Base-by-base conservation (phyloP, 2,113 vertebrate genomes). In the Microcebus tavaratra region DNA sequence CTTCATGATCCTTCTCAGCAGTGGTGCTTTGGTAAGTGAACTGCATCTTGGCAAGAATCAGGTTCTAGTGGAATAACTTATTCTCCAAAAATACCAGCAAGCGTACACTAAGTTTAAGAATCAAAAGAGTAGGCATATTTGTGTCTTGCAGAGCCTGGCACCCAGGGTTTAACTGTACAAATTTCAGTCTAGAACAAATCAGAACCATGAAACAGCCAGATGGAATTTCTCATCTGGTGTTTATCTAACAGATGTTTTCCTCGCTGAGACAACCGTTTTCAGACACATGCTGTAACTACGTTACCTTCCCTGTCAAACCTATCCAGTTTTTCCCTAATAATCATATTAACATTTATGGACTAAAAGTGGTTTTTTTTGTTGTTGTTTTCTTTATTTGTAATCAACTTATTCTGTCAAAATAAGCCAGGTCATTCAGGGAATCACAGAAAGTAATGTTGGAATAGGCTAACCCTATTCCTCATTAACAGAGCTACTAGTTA, bases 1-100 rank as follows among this genome's bases (percentile, higher is more conserved):
- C 97, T 99, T 99, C 98, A 99, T 99, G 99, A 99, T 99, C 96
- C 99, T 99, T 86, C 99, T 99, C 39, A 99, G 99, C 98, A 99
- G 99, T 73, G 99, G 99, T 81, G 99, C 99, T 27, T 98, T 99
- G 98, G 99, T 99, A 96, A 99, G 99, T 98, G 82, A 55, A 84
- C 79, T 7, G 42, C 13, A 39, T 21, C 13, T 11, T 57, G 80
- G 39, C 17, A 90, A 85, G 45, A 93, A 88, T 50, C 78, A 84
- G 25, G 11, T 70, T 88, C 73, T 29, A 42, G 27, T 39, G 6
- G 84, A 93, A 59, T 1, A 70, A 8, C 10, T 61, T 63, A 55
- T 53, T 79, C 34, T 87, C 50, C 12, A 6, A 81, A 81, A 76
- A 81, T 57, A 23, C 39, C 59, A 76, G 6, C 82, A 73, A 29